Evolutionary conservation across 2,888 invertebrate species (phyloP), one percentile per base, ranked within the genome.

Genomic region (Dicyrtoma fusca): DNA sequence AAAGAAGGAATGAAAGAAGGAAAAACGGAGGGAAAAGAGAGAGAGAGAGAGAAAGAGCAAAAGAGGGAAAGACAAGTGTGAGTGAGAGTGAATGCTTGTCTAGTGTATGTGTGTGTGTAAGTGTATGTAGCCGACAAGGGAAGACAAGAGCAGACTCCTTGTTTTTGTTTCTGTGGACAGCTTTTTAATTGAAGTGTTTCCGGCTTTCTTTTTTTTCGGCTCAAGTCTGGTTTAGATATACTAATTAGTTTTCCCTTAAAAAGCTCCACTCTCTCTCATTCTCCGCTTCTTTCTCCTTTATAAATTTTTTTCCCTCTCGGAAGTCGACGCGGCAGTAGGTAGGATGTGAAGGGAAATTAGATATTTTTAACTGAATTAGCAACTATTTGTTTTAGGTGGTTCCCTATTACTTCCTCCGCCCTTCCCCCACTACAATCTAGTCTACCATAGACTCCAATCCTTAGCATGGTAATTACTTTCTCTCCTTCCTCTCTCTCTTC

Each of bases 151-250:
- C 34, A 8, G n/a, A 8, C 26, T 45, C 44, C 49, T 59, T 70
- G 62, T 75, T 68, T 55, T 72, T 72, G n/a, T 71, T 66, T 45
- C 51, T 66, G 61, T 61, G 69, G 72, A 72, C 72, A 76, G 74
- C 66, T 72, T 72, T 74, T 76, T 76, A 76, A 76, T 76, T 76
- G 76, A 76, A 76, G 74, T 76, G 76, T 72, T 76, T 76, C 72
- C 76, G 72, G 70, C 69, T 66, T 63, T 72, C 51, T 53, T 66
- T 63, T 72, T 34, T 53, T 53, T 63, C 44, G 63, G 53, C 63
- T 71, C 63, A 62, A 71, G 71, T 53, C 69, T 69, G 71, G 42
- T 71, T 71, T 64, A 63, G 71, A 71, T 71, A 71, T 63, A 71
- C 63, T 71, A 71, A 71, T 71, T 71, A 71, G 71, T 71, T 71